Percentiles rank a stretch among this genome's conserved stretches.
Evolutionary conservation across 35 echinoderm and acorn worm genomes (phyloP).

Genomic region (Strongylocentrotus purpuratus): DNA sequence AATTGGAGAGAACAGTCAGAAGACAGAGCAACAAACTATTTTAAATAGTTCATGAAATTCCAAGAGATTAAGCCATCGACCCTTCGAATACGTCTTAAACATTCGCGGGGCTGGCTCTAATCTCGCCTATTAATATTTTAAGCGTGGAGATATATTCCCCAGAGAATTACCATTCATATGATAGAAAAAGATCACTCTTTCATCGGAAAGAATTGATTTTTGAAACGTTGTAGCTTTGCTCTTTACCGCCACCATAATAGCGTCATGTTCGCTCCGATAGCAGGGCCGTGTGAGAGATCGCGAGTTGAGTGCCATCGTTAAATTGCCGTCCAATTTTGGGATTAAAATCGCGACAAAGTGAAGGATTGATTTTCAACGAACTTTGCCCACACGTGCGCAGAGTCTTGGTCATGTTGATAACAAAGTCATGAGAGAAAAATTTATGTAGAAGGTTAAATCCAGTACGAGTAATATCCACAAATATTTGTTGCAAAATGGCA

Average conservation of each 20-base stretch:
- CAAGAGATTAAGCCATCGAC: background rate
- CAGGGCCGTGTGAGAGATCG: background rate
- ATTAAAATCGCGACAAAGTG: background rate
- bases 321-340: background rate
- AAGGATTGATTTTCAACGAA: background rate
- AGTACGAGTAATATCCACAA: too few relatives aligned
- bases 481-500: too few relatives aligned
- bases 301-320: background rate
- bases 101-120: background rate
- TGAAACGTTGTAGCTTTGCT: background rate
- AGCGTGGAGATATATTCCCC: background rate
- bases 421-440: background rate
- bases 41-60: background rate
- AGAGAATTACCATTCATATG: background rate
- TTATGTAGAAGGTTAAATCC: background rate
- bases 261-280: background rate
- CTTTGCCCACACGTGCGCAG: background rate
- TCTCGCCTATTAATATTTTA: background rate
- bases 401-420: background rate
- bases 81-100: background rate
- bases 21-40: background rate
- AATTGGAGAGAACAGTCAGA: background rate
- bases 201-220: conserved; percentile 8
- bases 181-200: background rate
- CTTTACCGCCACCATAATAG: background rate